Evolutionary conservation across 2,113 vertebrate genomes (phyloP).

Genomic region (Chloropsis cyanopogon): DNA sequence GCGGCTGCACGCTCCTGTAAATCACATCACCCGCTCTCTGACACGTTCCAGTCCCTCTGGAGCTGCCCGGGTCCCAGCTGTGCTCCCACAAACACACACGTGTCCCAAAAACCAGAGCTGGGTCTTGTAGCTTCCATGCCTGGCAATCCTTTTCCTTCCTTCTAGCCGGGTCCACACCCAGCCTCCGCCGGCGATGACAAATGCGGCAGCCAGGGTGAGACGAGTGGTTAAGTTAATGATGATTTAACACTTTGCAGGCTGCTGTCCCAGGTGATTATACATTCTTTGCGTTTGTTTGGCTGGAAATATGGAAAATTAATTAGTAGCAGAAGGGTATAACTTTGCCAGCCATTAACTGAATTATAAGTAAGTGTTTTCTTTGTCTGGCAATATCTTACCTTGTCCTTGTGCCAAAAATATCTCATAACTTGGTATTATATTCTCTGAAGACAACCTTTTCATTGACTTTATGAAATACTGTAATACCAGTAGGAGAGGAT

Average conservation of each 20-base stretch:
- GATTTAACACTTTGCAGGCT: constrained; percentile 34
- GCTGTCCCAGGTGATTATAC: background rate
- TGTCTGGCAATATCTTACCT: constrained; percentile 34
- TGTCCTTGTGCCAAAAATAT: constrained; percentile 36
- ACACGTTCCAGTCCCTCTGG: background rate
- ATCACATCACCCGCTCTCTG: background rate
- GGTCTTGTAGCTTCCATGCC: background rate
- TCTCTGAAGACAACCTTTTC: constrained; percentile 29
- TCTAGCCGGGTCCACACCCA: background rate
- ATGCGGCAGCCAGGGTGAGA: background rate
- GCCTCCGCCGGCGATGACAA: background rate
- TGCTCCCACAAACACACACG: background rate
- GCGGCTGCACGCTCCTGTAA: fast-evolving
- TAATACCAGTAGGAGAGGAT: background rate
- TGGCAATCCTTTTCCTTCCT: background rate
- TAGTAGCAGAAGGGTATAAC: constrained; percentile 15
- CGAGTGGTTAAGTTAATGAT: background rate
- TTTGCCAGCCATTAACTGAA: constrained; percentile 35
- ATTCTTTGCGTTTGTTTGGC: background rate
- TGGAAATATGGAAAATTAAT: constrained; percentile 56
- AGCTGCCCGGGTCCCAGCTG: background rate
- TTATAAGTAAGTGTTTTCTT: constrained; percentile 36
- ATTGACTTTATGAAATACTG: constrained; percentile 18
- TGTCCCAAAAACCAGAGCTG: background rate
- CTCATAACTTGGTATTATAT: constrained; percentile 28